Conservation (phyloP, 2,888 invertebrate genomes). For the Pedicia rivosa region DNA sequence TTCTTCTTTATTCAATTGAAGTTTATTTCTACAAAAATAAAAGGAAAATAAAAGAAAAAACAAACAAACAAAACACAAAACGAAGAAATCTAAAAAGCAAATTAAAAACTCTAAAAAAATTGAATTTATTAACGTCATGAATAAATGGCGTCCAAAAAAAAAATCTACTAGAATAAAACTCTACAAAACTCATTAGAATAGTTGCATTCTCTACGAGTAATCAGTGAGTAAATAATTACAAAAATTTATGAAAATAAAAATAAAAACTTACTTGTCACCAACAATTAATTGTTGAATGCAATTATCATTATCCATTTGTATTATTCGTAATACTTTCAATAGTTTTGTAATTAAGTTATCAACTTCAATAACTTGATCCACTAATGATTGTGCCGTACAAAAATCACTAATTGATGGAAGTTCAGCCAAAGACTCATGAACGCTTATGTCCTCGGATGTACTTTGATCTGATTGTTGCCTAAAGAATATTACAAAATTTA, state of each 20-base stretch:
- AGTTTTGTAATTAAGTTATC: conserved; percentile 60
- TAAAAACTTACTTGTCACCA: background rate
- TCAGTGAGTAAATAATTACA: background rate
- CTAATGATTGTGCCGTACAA: conserved; percentile 40
- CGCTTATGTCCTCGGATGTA: conserved; percentile 27
- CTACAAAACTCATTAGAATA: too few relatives aligned
- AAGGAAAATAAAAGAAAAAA: too few relatives aligned
- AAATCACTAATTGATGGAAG: conserved; percentile 33
- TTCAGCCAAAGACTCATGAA: conserved; percentile 33
- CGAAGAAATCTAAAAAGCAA: background rate
- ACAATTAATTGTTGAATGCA: conserved; percentile 46
- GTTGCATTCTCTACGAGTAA: background rate
- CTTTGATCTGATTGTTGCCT: conserved; percentile 19
- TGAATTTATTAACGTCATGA: background rate
- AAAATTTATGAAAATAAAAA: background rate
- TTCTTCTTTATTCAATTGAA: conserved; percentile 30
- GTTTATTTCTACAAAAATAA: conserved; percentile 25
- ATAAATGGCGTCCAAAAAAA: too few relatives aligned
- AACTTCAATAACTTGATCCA: conserved; percentile 58
- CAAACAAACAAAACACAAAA: too few relatives aligned
- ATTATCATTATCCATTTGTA: conserved; percentile 52
- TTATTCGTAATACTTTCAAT: conserved; percentile 52
- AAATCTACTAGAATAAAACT: too few relatives aligned
- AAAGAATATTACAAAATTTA: conserved; percentile 10
- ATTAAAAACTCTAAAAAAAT: background rate